Conservation (phyloP, 1,140 invertebrate species). For the Nilaparvata lugens region DNA sequence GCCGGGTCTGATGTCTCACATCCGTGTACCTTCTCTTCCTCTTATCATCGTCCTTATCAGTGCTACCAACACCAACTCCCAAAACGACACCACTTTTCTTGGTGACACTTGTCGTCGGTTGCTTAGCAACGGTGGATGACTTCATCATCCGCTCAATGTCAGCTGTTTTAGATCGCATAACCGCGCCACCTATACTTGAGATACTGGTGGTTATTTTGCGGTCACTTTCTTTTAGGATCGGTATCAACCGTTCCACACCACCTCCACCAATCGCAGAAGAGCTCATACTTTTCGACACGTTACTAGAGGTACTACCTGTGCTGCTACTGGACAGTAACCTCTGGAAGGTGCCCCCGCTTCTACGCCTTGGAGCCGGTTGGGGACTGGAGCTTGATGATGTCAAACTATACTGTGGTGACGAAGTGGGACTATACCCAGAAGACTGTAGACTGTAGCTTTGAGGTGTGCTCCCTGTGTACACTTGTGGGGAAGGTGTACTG, state of each 20-base stretch:
- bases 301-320: slow-evolving; percentile 13
- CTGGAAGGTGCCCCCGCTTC: slow-evolving; percentile 6
- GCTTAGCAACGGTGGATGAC: slow-evolving; percentile 23
- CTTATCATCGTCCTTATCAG: slow-evolving; percentile 23
- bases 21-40: slow-evolving; percentile 52
- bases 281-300: slow-evolving; percentile 22
- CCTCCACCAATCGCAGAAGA: slow-evolving; percentile 12
- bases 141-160: slow-evolving; percentile 53
- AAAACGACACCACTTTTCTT: slow-evolving; percentile 7
- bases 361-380: not conserved
- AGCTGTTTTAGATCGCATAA: slow-evolving; percentile 54
- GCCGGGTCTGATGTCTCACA: slow-evolving; percentile 48
- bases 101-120: not conserved
- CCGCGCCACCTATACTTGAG: slow-evolving; percentile 53
- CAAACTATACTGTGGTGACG: too few relatives aligned
- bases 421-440: too few relatives aligned
- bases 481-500: too few relatives aligned
- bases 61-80: slow-evolving; percentile 23
- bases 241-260: slow-evolving; percentile 5
- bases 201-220: slow-evolving; percentile 43
- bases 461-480: too few relatives aligned
- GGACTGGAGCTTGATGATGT: too few relatives aligned
- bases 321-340: not conserved
- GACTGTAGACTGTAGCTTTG: too few relatives aligned
- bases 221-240: slow-evolving; percentile 4